Conservation (phyloP, 2,797 vertebrate genomes). For the Leontopithecus rosalia region DNA sequence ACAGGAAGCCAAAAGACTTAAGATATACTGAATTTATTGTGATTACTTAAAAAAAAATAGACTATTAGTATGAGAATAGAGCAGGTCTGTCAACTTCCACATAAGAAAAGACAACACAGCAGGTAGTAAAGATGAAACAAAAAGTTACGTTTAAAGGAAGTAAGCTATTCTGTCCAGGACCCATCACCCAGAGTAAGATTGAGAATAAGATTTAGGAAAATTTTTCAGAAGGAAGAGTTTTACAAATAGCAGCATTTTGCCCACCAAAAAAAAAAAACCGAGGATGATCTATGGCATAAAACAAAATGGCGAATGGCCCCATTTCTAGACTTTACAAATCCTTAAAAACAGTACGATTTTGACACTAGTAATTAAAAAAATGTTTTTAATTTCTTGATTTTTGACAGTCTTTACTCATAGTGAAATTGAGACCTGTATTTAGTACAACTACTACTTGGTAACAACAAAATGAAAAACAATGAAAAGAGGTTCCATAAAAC, state of each 20-base stretch:
- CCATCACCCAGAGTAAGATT: constrained; percentile 85
- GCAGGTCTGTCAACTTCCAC: constrained; percentile 50
- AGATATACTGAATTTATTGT: constrained; percentile 27
- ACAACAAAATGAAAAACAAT: constrained; percentile 31
- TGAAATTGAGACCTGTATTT: background rate
- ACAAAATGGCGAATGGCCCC: constrained; percentile 52
- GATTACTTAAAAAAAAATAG: constrained; percentile 61
- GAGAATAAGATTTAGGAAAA: constrained; percentile 77
- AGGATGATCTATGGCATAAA: constrained; percentile 49
- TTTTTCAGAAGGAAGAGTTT: constrained; percentile 77
- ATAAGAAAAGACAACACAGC: constrained; percentile 60
- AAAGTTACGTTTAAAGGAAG: constrained; percentile 75
- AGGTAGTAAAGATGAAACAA: constrained; percentile 76
- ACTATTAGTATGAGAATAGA: constrained; percentile 77
- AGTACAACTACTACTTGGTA: background rate
- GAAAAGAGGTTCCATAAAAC: background rate
- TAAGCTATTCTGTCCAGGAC: constrained; percentile 70
- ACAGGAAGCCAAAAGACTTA: constrained; percentile 40
- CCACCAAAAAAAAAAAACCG: constrained; percentile 47
- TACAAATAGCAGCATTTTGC: constrained; percentile 69
- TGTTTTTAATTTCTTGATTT: constrained; percentile 2
- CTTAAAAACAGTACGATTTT: constrained; percentile 27
- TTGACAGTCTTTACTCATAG: background rate
- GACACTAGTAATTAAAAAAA: background rate
- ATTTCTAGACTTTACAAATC: constrained; percentile 62